A percentile compares a stretch with the other conserved stretches of the same genome.
phyloP scores from a whole-genome alignment of 2,113 vertebrate species.

The Leucoraja erinaceus region DNA sequence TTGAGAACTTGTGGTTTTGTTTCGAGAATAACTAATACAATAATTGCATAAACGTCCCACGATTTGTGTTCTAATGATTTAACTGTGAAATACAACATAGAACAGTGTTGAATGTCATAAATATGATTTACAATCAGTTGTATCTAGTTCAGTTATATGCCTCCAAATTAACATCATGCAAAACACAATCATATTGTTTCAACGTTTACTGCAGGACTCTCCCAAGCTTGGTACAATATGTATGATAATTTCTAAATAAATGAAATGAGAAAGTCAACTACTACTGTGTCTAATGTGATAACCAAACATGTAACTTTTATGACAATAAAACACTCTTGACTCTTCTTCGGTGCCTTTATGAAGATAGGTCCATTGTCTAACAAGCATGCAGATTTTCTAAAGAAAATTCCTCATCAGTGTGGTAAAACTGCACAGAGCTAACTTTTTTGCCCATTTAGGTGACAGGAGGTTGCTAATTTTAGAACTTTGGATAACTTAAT shows the following conservation, averaged over 20 bases:
- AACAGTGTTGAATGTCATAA: background rate
- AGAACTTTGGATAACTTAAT: constrained; percentile 49
- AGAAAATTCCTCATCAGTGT: background rate
- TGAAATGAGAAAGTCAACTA: background rate
- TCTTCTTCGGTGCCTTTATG: background rate
- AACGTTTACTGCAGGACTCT: background rate
- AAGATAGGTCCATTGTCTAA: background rate
- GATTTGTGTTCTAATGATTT: too few relatives aligned
- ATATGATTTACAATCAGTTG: background rate
- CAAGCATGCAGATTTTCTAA: background rate
- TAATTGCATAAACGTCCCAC: background rate
- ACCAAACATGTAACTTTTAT: too few relatives aligned
- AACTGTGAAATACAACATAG: background rate
- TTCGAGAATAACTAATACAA: background rate
- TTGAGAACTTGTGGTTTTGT: background rate
- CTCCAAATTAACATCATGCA: background rate
- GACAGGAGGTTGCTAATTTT: background rate
- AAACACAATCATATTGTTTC: background rate
- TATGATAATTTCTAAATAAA: background rate
- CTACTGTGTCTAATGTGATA: too few relatives aligned
- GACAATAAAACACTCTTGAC: too few relatives aligned
- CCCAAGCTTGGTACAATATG: background rate
- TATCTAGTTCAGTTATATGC: background rate
- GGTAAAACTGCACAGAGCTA: background rate
- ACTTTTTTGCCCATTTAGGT: background rate